These are phyloP conservation scores for Halichondria panicea DNA, from an alignment of 37 sponge, comb jelly and placozoan genomes.

Conservation along the genomic window DNA sequence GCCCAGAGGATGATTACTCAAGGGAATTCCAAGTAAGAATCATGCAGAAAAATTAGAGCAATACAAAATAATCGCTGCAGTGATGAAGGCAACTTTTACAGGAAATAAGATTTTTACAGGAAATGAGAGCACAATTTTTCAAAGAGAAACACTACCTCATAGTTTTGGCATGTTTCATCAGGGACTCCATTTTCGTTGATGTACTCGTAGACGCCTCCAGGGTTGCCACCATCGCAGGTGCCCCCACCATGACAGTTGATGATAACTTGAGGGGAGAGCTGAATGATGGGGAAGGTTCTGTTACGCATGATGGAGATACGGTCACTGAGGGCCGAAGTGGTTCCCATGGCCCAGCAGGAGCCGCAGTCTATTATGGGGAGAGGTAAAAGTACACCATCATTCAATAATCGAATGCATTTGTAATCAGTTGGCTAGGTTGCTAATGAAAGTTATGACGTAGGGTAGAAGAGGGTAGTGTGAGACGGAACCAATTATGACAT, in stretches of 20 bases:
- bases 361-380: constrained; percentile 91
- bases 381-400: too few species aligned
- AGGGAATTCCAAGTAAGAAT: too few species aligned
- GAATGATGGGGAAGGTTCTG: constrained; percentile 54
- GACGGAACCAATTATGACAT: too few species aligned
- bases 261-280: constrained; percentile 78
- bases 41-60: too few species aligned
- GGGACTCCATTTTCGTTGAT: constrained; percentile 76
- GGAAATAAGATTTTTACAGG: too few species aligned
- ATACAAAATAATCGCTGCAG: too few species aligned
- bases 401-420: too few species aligned
- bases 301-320: constrained; percentile 73
- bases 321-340: constrained; percentile 82
- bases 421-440: too few species aligned
- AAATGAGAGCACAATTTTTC: background rate
- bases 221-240: constrained; percentile 76
- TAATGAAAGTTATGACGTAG: too few species aligned
- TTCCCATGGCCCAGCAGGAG: constrained; percentile 83
- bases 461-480: too few species aligned
- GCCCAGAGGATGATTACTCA: too few species aligned
- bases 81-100: too few species aligned
- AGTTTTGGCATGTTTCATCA: constrained; percentile 89
- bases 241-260: constrained; percentile 83
- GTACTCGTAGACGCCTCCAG: constrained; percentile 81
- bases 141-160: constrained; percentile 36